A percentile compares a stretch with the other conserved stretches of the same genome.
These are phyloP conservation scores for Quadriops clusia DNA, from an alignment of 2,888 invertebrate species.

Conservation along the genomic window DNA sequence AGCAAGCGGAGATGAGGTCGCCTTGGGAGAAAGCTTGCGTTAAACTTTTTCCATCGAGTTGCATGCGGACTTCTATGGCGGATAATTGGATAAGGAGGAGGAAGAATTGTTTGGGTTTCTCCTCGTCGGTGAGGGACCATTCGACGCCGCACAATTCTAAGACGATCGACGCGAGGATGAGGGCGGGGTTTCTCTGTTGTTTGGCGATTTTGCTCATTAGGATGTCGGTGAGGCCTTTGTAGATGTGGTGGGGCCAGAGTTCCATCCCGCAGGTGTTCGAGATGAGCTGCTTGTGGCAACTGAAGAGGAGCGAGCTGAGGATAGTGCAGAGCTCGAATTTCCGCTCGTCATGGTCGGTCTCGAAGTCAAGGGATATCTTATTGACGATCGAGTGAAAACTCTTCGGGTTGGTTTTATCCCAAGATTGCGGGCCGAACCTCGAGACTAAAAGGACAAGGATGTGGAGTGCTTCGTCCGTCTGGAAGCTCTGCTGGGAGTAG, in stretches of 20 bases:
- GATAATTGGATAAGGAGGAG: slow-evolving; percentile 72
- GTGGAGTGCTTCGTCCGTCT: slow-evolving; percentile 78
- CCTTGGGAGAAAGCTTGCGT: slow-evolving; percentile 66
- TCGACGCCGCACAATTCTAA: slow-evolving; percentile 73
- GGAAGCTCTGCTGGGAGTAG: slow-evolving; percentile 78
- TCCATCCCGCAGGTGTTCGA: slow-evolving; percentile 54
- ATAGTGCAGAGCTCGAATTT: slow-evolving; percentile 84
- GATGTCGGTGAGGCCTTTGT: slow-evolving; percentile 73
- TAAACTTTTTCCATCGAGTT: slow-evolving; percentile 74
- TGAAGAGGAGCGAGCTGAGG: slow-evolving; percentile 59
- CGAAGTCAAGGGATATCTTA: slow-evolving; percentile 76
- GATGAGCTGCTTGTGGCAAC: slow-evolving; percentile 57
- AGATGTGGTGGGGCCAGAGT: slow-evolving; percentile 71
- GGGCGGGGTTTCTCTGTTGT: slow-evolving; percentile 77
- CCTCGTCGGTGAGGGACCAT: slow-evolving; percentile 70
- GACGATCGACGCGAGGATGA: slow-evolving; percentile 70
- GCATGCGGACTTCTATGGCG: slow-evolving; percentile 90
- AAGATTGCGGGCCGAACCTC: slow-evolving; percentile 59
- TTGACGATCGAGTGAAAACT: slow-evolving; percentile 72
- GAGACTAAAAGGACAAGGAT: slow-evolving; percentile 61
- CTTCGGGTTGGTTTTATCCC: slow-evolving; percentile 64
- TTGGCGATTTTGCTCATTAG: slow-evolving; percentile 77
- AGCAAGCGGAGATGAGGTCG: slow-evolving; percentile 72
- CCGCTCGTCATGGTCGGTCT: slow-evolving; percentile 75
- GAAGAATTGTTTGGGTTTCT: slow-evolving; percentile 71